Evolutionary conservation across 2,888 invertebrate species (phyloP), one percentile per base, ranked within the genome.

Genomic region (Acrobasis repandana): DNA sequence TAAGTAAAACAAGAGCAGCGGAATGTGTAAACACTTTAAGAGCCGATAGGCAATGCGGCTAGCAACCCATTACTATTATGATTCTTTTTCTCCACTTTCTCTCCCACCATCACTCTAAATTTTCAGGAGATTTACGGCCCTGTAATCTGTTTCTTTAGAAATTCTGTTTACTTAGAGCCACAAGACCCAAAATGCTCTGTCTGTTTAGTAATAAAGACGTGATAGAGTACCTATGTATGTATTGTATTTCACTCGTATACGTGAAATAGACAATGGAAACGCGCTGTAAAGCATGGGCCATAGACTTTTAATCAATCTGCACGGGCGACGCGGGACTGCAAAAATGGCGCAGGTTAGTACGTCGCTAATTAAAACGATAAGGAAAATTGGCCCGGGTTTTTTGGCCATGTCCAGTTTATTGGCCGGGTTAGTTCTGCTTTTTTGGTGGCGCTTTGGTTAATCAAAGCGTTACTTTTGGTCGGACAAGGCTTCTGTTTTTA

Each of bases 271-370:
- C 33, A 85, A 75, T 75, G 90, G 79, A 79, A 66, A 77, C 80
- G 60, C 69, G 72, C 74, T 82, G 83, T 88, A 91, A 91, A 91
- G 90, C 92, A 91, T 91, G 92, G 90, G 68, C 90, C 92, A 91
- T 91, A 90, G 91, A 91, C 88, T 91, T 92, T 92, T 91, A 92
- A 92, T 91, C 91, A 92, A 91, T 92, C 91, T 91, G 91, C 91
- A 86, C 86, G 87, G 86, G 83, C 85, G 88, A 75, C 84, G 84
- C 87, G 87, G 86, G 88, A 87, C 83, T 84, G 87, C 89, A 90
- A 90, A 91, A 90, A 90, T 90, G 88, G 88, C 85, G 83, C 82
- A 84, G 82, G 83, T 83, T 84, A 82, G 83, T 85, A 79, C 70
- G 73, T 76, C 77, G 83, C 86, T 92, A 92, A 93, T 93, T 93